phyloP scores from a whole-genome alignment of 2,797 vertebrate genomes.

The Sebastiscus albofasciatus region DNA sequence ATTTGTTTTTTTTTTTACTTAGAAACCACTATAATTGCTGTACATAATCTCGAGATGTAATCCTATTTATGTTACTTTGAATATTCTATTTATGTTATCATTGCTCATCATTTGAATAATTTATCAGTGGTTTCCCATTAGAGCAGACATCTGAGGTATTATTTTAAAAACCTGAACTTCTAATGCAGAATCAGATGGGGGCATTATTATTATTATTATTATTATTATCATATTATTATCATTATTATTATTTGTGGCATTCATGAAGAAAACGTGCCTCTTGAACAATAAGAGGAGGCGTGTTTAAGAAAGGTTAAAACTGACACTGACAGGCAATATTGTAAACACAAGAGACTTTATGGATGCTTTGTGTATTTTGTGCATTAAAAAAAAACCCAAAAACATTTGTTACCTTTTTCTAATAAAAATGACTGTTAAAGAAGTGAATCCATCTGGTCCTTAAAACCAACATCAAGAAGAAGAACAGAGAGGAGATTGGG shows the following conservation, averaged over 20 bases:
- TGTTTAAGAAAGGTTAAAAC: background rate
- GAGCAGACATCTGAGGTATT: background rate
- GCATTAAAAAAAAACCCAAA: background rate
- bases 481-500: background rate
- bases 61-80: constrained; percentile 67
- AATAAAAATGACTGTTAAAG: constrained; percentile 7
- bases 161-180: background rate
- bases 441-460: background rate
- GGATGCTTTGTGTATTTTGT: background rate
- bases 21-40: constrained; percentile 38
- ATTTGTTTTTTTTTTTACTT: constrained; percentile 13
- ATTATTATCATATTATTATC: background rate
- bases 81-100: constrained; percentile 66
- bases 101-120: constrained; percentile 5
- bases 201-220: background rate
- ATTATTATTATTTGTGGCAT: background rate
- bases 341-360: background rate
- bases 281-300: background rate
- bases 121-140: background rate
- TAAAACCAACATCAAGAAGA: background rate
- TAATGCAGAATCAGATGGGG: background rate
- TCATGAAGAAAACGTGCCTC: background rate
- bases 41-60: constrained; percentile 41
- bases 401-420: background rate
- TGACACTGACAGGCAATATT: background rate